These are phyloP conservation scores for Xiphophorus birchmanni DNA, from an alignment of 2,797 vertebrate genomes.

Conservation along the genomic window DNA sequence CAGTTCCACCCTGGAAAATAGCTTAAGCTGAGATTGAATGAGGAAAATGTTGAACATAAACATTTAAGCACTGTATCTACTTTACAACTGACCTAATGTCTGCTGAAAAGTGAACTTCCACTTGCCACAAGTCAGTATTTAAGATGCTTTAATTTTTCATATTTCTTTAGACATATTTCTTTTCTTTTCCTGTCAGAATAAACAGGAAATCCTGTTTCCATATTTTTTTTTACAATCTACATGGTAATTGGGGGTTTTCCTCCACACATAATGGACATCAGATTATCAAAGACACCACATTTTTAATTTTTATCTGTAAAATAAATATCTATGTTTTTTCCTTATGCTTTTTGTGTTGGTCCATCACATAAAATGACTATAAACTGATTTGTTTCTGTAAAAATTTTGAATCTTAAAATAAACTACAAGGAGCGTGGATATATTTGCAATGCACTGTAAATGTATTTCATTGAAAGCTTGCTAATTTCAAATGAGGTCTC, in stretches of 20 bases:
- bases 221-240: background rate
- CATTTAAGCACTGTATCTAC: background rate
- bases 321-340: background rate
- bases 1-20: background rate
- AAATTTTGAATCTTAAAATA: background rate
- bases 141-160: background rate
- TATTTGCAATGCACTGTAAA: background rate
- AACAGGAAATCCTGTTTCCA: too few species aligned
- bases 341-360: background rate
- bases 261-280: background rate
- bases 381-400: background rate
- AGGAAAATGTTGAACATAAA: background rate
- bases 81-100: background rate
- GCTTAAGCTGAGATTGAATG: background rate
- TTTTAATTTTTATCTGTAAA: background rate
- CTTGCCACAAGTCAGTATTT: background rate
- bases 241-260: background rate
- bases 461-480: slow-evolving; percentile 41
- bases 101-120: background rate
- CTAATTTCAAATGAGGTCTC: slow-evolving; percentile 66
- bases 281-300: background rate
- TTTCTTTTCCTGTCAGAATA: background rate
- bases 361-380: background rate
- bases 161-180: background rate
- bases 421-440: background rate